Evolutionary conservation across 2,888 invertebrate genomes (phyloP), one percentile per base, ranked within the genome.

Genomic region (Eumerus sabulonum): DNA sequence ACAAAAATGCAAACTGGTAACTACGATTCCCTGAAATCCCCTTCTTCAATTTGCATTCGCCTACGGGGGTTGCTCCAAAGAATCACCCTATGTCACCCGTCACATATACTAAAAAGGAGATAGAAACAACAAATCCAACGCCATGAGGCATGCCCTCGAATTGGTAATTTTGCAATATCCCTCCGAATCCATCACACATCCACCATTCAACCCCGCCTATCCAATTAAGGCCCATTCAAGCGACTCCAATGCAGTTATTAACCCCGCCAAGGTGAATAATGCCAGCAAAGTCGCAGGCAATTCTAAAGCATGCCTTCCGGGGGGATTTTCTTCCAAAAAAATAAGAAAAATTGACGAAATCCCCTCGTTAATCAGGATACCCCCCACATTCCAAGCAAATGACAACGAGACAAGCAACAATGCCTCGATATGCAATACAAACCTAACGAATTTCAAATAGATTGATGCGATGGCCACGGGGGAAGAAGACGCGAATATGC

Each of bases 321-420:
- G 68, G 72, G 77, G 60, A 57, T 36, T 62, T 66, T n/a, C 16
- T 40, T n/a, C n/a, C n/a, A n/a, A n/a, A n/a, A n/a, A 38, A n/a
- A 11, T 9, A 40, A 54, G 19, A 62, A 60, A 42, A 48, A 64
- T 42, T 62, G 38, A 9, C 7, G 38, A 51, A 68, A 56, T 62
- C 66, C 57, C 47, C 63, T 72, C 77, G 77, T 72, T 72, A 72
- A 77, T 77, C 77, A 72, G 19, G 63, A 72, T 77, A 63, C 45
- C 48, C n/a, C 4, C 14, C 19, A 51, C 60, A 5, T 9, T 9
- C 40, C n/a, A n/a, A n/a, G n/a, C n/a, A n/a, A n/a, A n/a, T n/a
- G n/a, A n/a, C n/a, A n/a, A n/a, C 9, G 40, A 40, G 3, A 62
- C 35, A 51, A 40, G 7, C 9, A 42, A n/a, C 0, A 2, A 42